Conservation (phyloP, 2,113 vertebrate species). For the Barnardius zonarius region DNA sequence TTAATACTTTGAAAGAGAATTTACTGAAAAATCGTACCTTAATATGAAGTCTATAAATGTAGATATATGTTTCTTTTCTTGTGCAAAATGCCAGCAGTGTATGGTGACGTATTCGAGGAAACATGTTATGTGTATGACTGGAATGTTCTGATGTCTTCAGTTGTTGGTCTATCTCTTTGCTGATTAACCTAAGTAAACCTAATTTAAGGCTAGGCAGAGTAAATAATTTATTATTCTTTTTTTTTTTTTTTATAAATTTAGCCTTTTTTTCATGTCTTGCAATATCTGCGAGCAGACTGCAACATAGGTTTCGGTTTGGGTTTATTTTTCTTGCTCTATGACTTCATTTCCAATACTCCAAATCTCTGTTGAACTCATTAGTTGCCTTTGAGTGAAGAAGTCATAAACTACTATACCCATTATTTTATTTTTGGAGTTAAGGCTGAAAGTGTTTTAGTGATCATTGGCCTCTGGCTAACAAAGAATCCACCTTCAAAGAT, state of each 20-base stretch:
- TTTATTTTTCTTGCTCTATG: background rate
- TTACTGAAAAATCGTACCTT: background rate
- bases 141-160: background rate
- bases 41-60: background rate
- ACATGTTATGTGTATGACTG: background rate
- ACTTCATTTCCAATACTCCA: background rate
- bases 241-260: background rate
- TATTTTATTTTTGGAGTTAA: background rate
- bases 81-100: background rate
- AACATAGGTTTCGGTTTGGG: background rate
- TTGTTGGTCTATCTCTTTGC: background rate
- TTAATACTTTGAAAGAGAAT: background rate
- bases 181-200: background rate
- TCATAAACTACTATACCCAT: rapidly evolving
- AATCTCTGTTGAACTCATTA: background rate
- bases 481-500: background rate
- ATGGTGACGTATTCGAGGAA: background rate
- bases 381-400: background rate
- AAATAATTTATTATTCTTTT: background rate
- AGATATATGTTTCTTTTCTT: background rate
- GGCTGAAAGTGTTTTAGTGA: background rate
- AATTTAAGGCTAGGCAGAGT: conserved; percentile 1
- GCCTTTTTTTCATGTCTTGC: background rate
- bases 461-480: background rate
- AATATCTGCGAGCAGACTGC: background rate